Conservation (phyloP, 30 jellyfish, hydroid and myxozoan species). For the Chrysaora quinquecirrha region DNA sequence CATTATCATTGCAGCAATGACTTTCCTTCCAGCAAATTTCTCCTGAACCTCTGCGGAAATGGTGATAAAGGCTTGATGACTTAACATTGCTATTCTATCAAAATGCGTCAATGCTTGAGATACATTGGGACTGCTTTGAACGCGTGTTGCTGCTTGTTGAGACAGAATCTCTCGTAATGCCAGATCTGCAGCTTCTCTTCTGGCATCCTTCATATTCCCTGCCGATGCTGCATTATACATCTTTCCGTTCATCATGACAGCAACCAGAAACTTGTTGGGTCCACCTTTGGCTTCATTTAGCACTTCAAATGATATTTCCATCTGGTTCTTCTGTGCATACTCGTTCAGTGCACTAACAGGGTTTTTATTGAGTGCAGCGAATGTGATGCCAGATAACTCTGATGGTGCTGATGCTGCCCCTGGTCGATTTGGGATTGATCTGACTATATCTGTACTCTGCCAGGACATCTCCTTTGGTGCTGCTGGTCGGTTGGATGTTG, state of each 20-base stretch:
- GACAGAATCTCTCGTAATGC: conserved; percentile 79
- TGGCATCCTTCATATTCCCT: conserved; percentile 89
- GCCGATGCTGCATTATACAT: conserved; percentile 93
- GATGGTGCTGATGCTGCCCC: not conserved
- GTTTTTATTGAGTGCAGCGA: conserved; percentile 77
- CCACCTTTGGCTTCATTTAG: conserved; percentile 75
- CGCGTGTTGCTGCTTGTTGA: conserved; percentile 10
- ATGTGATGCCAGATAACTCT: conserved; percentile 48
- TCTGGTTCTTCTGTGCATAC: conserved; percentile 72
- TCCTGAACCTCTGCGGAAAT: conserved; percentile 75
- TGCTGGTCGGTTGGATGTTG: conserved; percentile 3
- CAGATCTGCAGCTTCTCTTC: conserved; percentile 95
- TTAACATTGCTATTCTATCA: conserved; percentile 79
- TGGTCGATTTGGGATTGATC: not conserved
- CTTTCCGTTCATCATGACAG: conserved; percentile 76
- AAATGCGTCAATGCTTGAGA: conserved; percentile 49
- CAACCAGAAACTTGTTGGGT: conserved; percentile 66
- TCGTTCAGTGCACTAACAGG: conserved; percentile 92
- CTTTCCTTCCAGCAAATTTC: conserved; percentile 96
- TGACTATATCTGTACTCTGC: too few species aligned
- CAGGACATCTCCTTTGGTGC: too few species aligned
- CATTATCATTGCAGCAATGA: conserved; percentile 86
- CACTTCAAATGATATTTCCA: conserved; percentile 73
- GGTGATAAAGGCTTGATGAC: conserved; percentile 70
- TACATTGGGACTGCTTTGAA: not conserved